A percentile compares a stretch with the other conserved stretches of the same genome.
Conservation (phyloP, 2,113 vertebrate genomes). For the Furnarius figulus region DNA sequence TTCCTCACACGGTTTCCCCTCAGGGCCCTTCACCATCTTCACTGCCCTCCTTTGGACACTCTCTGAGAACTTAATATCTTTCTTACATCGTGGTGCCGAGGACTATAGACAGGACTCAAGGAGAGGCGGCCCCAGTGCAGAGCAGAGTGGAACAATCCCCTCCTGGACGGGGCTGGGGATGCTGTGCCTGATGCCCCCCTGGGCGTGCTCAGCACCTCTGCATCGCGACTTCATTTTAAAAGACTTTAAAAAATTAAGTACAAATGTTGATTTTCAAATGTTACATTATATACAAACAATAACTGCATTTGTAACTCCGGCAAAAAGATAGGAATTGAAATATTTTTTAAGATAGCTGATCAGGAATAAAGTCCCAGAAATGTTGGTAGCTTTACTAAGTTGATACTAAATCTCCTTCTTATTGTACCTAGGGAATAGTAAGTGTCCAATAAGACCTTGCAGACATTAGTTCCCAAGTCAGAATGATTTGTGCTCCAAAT, state of each 20-base stretch:
- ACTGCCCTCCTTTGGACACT: neutral
- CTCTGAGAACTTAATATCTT: neutral
- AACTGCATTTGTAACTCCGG: neutral
- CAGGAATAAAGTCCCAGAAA: neutral
- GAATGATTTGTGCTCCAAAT: neutral
- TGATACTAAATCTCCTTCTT: neutral
- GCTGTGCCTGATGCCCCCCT: neutral
- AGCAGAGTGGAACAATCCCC: neutral
- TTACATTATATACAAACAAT: neutral
- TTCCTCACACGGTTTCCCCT: neutral
- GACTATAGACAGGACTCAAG: neutral
- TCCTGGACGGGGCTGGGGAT: rapidly evolving
- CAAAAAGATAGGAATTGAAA: neutral
- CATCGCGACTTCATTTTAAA: neutral
- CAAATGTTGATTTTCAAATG: neutral
- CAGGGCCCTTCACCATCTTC: neutral
- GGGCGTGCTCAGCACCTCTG: neutral
- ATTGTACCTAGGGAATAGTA: neutral
- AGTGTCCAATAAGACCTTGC: neutral
- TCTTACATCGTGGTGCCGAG: neutral
- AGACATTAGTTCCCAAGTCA: neutral
- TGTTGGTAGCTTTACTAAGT: rapidly evolving
- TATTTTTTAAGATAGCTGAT: neutral
- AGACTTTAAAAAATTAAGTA: neutral
- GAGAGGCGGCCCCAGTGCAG: neutral